These are phyloP conservation scores for Hemiprocne comata DNA, from an alignment of 2,113 vertebrate species.

Conservation along the genomic window DNA sequence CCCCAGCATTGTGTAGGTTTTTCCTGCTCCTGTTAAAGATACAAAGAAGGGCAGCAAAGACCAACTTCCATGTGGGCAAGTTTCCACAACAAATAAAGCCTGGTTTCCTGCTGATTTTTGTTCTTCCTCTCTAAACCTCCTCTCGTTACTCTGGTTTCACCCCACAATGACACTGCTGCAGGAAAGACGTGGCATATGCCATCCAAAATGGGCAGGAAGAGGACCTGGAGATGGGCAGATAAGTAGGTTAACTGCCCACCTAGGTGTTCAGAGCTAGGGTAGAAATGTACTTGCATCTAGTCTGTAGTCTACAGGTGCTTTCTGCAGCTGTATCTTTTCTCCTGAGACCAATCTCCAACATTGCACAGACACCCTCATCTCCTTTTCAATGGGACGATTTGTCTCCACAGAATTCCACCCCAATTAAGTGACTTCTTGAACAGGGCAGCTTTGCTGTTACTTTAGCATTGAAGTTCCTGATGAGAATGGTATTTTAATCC, in stretches of 20 bases:
- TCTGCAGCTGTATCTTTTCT: not conserved
- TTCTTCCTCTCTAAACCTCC: not conserved
- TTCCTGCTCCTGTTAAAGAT: constrained; percentile 59
- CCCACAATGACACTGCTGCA: not conserved
- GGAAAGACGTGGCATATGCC: not conserved
- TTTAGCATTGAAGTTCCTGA: not conserved
- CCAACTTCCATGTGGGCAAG: fast-evolving
- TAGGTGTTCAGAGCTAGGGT: not conserved
- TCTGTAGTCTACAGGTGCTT: not conserved
- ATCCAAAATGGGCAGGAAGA: not conserved
- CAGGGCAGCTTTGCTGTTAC: not conserved
- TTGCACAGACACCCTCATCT: not conserved
- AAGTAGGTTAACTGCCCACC: not conserved
- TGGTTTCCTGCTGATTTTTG: not conserved
- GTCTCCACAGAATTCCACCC: not conserved
- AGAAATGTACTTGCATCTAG: not conserved
- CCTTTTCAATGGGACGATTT: not conserved
- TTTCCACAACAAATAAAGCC: not conserved
- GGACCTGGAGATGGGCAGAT: not conserved
- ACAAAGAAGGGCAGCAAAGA: not conserved
- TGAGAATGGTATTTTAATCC: not conserved
- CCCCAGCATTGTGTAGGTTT: constrained; percentile 77
- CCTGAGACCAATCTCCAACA: not conserved
- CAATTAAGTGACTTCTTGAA: not conserved
- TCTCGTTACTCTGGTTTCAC: not conserved